These are phyloP conservation scores for Pseudomyrmex flavicornis DNA, from an alignment of 1,140 invertebrate genomes.

Conservation along the genomic window DNA sequence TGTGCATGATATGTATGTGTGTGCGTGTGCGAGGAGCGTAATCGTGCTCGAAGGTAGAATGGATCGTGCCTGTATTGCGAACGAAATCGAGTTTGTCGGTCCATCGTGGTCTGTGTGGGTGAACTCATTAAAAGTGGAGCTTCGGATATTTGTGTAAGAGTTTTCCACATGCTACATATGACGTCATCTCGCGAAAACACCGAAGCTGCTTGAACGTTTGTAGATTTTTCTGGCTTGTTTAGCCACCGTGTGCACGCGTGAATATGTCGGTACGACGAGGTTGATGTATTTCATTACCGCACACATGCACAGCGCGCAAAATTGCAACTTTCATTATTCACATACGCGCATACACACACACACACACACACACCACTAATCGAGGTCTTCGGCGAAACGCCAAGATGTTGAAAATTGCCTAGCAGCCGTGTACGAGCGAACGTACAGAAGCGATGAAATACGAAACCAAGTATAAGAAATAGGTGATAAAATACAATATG, in stretches of 20 bases:
- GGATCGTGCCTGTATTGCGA: background rate
- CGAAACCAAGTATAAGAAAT: conserved; percentile 18
- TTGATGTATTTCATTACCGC: background rate
- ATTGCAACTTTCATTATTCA: conserved; percentile 24
- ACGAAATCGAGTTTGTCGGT: conserved; percentile 26
- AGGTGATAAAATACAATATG: conserved; percentile 9
- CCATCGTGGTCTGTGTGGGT: background rate
- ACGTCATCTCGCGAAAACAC: conserved; percentile 22
- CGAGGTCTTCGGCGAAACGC: conserved; percentile 42
- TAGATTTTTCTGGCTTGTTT: conserved; percentile 43
- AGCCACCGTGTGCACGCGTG: background rate
- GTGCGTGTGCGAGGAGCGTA: background rate
- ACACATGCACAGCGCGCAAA: background rate
- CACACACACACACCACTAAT: conserved; percentile 13
- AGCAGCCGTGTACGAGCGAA: background rate
- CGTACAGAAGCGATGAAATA: background rate
- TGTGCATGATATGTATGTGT: too few relatives aligned
- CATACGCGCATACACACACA: background rate
- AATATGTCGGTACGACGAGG: background rate
- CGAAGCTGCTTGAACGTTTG: conserved; percentile 7
- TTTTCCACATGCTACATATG: background rate
- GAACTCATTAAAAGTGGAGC: conserved; percentile 44
- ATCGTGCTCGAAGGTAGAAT: conserved; percentile 18
- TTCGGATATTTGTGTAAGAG: background rate
- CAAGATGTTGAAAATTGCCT: conserved; percentile 54